These are phyloP conservation scores for Philereme vetulata DNA, from an alignment of 2,888 invertebrate species.

Conservation along the genomic window DNA sequence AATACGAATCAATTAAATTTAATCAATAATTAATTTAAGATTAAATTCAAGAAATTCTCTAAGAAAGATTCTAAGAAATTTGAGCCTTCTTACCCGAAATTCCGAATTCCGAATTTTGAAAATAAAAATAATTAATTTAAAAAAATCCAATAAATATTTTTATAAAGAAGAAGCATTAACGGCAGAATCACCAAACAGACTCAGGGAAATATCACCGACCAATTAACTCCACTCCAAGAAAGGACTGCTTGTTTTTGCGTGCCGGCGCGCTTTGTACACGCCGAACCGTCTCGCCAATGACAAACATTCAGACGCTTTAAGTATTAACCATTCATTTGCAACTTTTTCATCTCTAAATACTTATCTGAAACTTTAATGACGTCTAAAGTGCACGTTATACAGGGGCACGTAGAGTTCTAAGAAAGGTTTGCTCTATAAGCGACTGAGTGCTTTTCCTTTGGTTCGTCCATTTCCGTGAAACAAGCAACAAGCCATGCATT, in stretches of 20 bases:
- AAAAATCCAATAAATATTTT: too few species aligned
- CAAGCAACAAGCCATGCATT: slow-evolving; percentile 2
- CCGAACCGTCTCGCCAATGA: slow-evolving; percentile 65
- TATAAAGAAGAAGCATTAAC: slow-evolving; percentile 11
- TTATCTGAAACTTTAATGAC: slow-evolving; percentile 50
- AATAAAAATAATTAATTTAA: too few species aligned
- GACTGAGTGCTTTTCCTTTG: slow-evolving; percentile 22
- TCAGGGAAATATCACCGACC: slow-evolving; percentile 44
- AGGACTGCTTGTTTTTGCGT: slow-evolving; percentile 66
- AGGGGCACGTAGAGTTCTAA: slow-evolving; percentile 29
- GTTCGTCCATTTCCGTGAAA: slow-evolving; percentile 32
- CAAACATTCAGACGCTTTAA: slow-evolving; percentile 61
- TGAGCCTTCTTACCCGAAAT: too few species aligned
- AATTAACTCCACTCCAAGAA: slow-evolving; percentile 70
- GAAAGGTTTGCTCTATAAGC: slow-evolving; percentile 21
- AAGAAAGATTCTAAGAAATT: too few species aligned
- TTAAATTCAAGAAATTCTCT: too few species aligned
- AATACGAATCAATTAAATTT: too few species aligned
- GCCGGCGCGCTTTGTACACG: slow-evolving; percentile 63
- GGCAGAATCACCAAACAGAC: slow-evolving; percentile 38
- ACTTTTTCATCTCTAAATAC: slow-evolving; percentile 57
- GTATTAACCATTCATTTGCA: slow-evolving; percentile 59
- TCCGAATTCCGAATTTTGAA: too few species aligned
- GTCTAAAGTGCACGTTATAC: slow-evolving; percentile 28
- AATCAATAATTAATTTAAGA: too few species aligned